A percentile compares a stretch with the other conserved stretches of the same genome.
These are phyloP conservation scores for Vicugna pacos DNA, from an alignment of 2,113 vertebrate species.

Conservation along the genomic window DNA sequence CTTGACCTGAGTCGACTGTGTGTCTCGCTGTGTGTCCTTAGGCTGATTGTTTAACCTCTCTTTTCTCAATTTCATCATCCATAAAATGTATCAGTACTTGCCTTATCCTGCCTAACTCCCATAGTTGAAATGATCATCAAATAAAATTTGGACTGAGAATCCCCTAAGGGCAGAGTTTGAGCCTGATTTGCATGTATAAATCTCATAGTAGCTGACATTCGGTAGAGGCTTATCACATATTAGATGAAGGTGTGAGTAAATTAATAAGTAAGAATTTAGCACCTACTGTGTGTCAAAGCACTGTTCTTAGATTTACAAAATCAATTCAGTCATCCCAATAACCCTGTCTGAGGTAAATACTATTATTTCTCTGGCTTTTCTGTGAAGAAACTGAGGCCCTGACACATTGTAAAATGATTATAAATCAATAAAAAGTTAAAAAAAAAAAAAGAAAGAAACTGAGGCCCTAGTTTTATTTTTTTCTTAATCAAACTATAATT, in stretches of 20 bases:
- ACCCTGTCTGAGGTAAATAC: not conserved
- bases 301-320: conserved; percentile 17
- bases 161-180: not conserved
- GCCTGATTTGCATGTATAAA: not conserved
- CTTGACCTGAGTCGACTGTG: not conserved
- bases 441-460: not conserved
- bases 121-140: conserved; percentile 3
- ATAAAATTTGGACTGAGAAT: not conserved
- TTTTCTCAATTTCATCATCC: not conserved
- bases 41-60: not conserved
- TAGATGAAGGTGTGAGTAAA: not conserved
- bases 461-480: not conserved
- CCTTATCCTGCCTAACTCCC: not conserved
- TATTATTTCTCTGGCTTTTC: not conserved
- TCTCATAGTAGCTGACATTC: not conserved
- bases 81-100: not conserved
- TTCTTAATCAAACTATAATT: not conserved
- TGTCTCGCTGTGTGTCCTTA: not conserved
- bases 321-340: not conserved
- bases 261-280: not conserved
- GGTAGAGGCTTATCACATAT: not conserved
- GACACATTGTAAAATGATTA: no score
- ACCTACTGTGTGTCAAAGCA: not conserved
- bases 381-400: not conserved
- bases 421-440: no score